Conservation (phyloP, 1,140 invertebrate genomes). For the Aphelenchoides avenae region DNA sequence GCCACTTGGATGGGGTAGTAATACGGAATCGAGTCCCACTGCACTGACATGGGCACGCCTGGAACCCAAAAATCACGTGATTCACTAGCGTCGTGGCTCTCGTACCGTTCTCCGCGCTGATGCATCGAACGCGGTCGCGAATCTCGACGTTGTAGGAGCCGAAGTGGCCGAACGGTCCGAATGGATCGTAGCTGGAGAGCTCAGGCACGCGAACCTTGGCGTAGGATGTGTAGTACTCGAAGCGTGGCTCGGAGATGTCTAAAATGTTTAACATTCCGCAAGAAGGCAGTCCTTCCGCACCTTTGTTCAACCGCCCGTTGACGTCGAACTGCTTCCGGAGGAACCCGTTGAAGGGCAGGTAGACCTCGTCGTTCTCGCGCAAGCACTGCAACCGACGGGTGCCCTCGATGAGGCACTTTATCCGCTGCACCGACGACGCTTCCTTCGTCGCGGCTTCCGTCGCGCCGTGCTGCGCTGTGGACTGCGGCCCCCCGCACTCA, state of each 20-base stretch:
- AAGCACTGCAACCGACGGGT: conserved; percentile 10
- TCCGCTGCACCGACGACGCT: no score
- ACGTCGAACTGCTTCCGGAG: conserved; percentile 46
- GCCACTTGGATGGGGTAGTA: conserved; percentile 97
- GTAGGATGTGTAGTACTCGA: conserved; percentile 44
- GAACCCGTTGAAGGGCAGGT: conserved; percentile 33
- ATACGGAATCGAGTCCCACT: conserved; percentile 78
- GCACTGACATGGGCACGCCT: conserved; percentile 74
- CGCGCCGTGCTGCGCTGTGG: no score
- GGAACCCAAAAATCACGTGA: conserved; percentile 8
- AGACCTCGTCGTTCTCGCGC: conserved; percentile 30
- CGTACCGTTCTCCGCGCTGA: no score
- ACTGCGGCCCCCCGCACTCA: no score
- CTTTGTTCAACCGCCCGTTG: conserved; percentile 4
- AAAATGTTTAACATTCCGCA: conserved; percentile 1
- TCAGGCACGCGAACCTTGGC: conserved; percentile 42
- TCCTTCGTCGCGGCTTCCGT: no score
- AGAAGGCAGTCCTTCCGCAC: no score
- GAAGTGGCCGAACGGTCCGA: conserved; percentile 87
- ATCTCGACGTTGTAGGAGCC: conserved; percentile 95
- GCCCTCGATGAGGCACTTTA: conserved; percentile 19
- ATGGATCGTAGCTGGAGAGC: conserved; percentile 74
- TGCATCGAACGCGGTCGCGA: no score
- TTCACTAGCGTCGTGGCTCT: no score
- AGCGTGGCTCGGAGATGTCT: no score